phyloP scores from a whole-genome alignment of 2,113 vertebrate genomes.

The Eonycteris spelaea region DNA sequence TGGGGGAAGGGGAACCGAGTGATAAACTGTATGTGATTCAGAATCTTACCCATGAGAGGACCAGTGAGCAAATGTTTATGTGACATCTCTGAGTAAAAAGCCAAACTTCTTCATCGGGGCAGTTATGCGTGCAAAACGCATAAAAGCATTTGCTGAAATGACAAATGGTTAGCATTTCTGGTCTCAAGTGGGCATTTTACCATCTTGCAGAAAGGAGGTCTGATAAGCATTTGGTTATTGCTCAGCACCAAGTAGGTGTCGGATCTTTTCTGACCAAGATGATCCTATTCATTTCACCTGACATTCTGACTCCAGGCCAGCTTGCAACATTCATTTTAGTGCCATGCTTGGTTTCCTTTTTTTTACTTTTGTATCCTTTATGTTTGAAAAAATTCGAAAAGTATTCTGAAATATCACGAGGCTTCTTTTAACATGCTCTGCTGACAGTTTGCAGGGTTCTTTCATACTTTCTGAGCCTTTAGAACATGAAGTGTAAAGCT shows the following conservation, averaged over 20 bases:
- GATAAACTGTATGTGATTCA: background rate
- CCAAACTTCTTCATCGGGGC: background rate
- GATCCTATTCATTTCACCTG: background rate
- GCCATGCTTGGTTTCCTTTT: background rate
- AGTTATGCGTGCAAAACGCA: background rate
- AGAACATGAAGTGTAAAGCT: background rate
- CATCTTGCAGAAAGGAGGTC: background rate
- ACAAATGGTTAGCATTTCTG: background rate
- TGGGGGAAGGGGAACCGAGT: background rate
- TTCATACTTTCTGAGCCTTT: background rate
- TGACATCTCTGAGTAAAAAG: background rate
- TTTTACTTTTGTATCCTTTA: background rate
- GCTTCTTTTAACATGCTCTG: background rate
- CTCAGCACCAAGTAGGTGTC: background rate
- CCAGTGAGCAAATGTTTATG: background rate
- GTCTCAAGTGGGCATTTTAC: background rate
- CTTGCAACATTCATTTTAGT: background rate
- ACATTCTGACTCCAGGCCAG: background rate
- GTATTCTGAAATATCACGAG: background rate
- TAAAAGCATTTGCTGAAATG: background rate
- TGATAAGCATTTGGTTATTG: background rate
- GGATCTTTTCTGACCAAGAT: background rate
- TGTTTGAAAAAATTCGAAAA: conserved; percentile 20
- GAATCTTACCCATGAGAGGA: background rate
- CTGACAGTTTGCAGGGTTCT: background rate